phyloP scores from a whole-genome alignment of 2,797 vertebrate species.

The Melanotaenia parkinsoni region DNA sequence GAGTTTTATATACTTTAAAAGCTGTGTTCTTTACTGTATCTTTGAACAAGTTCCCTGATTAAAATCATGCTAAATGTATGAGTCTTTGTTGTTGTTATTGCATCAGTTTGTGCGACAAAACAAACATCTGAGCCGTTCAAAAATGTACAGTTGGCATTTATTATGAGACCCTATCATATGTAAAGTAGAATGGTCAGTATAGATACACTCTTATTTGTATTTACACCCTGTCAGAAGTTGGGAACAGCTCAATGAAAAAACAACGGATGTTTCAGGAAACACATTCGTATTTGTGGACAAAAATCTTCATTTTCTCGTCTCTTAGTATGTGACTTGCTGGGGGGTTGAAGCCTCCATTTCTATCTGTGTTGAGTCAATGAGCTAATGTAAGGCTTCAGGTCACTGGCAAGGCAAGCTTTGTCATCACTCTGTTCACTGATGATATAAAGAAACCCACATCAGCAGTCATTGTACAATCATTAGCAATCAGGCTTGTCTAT shows the following conservation, averaged over 20 bases:
- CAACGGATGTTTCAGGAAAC: conserved; percentile 61
- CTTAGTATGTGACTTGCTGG: conserved; percentile 42
- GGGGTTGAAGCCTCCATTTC: conserved; percentile 57
- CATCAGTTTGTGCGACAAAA: conserved; percentile 27
- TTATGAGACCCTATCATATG: conserved; percentile 76
- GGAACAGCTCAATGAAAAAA: conserved; percentile 55
- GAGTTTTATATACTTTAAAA: conserved; percentile 12
- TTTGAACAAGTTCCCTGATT: conserved; percentile 48
- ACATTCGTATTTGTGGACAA: conserved; percentile 69
- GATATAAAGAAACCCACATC: conserved; percentile 79
- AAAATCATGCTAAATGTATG: conserved; percentile 38
- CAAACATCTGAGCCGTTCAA: conserved; percentile 58
- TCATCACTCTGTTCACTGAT: conserved; percentile 83
- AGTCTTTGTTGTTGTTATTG: background rate
- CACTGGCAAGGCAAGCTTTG: conserved; percentile 70
- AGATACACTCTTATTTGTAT: conserved; percentile 78
- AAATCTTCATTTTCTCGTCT: conserved; percentile 31
- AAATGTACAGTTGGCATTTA: conserved; percentile 81
- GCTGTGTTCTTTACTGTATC: conserved; percentile 41
- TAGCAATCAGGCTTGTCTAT: conserved; percentile 37
- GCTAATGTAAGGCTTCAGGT: conserved; percentile 78
- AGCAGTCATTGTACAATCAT: conserved; percentile 64
- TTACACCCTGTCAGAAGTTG: conserved; percentile 79
- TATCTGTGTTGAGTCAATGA: conserved; percentile 52
- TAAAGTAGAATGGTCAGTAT: conserved; percentile 76